Percentiles rank a stretch among this genome's conserved stretches.
phyloP scores from a whole-genome alignment of 2,797 vertebrate species.

The Lagocephalus sceleratus region DNA sequence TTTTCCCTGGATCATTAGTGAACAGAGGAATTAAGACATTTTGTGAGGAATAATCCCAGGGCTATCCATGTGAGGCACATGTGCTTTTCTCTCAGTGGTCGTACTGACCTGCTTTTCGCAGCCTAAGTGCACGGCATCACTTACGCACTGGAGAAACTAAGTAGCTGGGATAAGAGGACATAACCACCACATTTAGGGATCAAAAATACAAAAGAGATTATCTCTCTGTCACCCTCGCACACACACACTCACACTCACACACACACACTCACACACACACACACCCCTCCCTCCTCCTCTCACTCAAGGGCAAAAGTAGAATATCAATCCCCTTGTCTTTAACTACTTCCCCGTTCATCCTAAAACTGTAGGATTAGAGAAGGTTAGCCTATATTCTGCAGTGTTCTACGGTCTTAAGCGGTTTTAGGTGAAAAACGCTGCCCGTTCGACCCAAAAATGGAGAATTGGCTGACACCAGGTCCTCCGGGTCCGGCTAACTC shows the following conservation, averaged over 20 bases:
- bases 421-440: slow-evolving; percentile 40
- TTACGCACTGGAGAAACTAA: slow-evolving; percentile 66
- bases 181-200: slow-evolving; percentile 76
- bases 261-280: slow-evolving; percentile 14
- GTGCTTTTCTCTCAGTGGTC: slow-evolving; percentile 70
- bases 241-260: slow-evolving; percentile 9
- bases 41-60: slow-evolving; percentile 79
- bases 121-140: slow-evolving; percentile 76
- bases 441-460: slow-evolving; percentile 29
- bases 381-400: slow-evolving; percentile 54
- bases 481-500: slow-evolving; percentile 33
- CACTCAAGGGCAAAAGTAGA: slow-evolving; percentile 66
- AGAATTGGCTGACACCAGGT: slow-evolving; percentile 13
- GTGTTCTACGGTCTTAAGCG: slow-evolving; percentile 60
- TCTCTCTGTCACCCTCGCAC: slow-evolving; percentile 37
- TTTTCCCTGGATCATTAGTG: slow-evolving; percentile 80
- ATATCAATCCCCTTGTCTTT: slow-evolving; percentile 68
- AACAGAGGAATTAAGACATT: slow-evolving; percentile 84
- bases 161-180: slow-evolving; percentile 70
- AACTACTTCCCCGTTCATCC: slow-evolving; percentile 61
- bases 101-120: slow-evolving; percentile 75
- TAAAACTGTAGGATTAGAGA: slow-evolving; percentile 63
- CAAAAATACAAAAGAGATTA: slow-evolving; percentile 75
- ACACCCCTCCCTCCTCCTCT: slow-evolving; percentile 6
- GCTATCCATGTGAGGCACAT: slow-evolving; percentile 73